These are phyloP conservation scores for Petrocephalus zakoni DNA, from an alignment of 2,113 vertebrate species.

Conservation along the genomic window DNA sequence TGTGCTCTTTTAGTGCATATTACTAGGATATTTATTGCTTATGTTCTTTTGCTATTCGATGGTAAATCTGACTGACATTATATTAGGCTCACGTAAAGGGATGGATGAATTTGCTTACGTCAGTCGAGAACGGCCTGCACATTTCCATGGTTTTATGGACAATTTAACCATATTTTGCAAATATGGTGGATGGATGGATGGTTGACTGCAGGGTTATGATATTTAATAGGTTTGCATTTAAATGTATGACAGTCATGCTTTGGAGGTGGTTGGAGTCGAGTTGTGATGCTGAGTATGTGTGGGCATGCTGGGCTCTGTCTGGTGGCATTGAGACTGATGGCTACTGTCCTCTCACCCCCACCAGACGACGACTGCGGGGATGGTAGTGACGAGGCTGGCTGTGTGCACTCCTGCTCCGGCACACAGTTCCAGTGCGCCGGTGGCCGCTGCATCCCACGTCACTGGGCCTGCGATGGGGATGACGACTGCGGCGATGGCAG, in stretches of 20 bases:
- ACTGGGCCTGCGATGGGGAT: conserved; percentile 79
- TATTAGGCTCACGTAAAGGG: not conserved
- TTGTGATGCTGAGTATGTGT: not conserved
- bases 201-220: not conserved
- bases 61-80: not conserved
- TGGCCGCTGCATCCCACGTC: conserved; percentile 70
- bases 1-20: not conserved
- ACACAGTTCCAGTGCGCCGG: conserved; percentile 71
- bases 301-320: not conserved
- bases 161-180: not conserved
- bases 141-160: not conserved
- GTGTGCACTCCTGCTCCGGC: conserved; percentile 64
- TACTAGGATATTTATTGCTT: not conserved
- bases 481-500: conserved; percentile 81
- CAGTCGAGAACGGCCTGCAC: not conserved
- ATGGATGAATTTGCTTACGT: not conserved
- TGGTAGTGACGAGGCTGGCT: conserved; percentile 72
- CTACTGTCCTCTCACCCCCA: not conserved
- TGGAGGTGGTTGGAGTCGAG: not conserved
- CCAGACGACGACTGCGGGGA: conserved; percentile 79
- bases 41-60: not conserved
- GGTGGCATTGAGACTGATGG: not conserved
- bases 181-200: not conserved
- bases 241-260: not conserved
- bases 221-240: not conserved